A percentile compares a stretch with the other conserved stretches of the same genome.
phyloP scores from a whole-genome alignment of 1,140 invertebrate genomes.

The Aricia agestis region DNA sequence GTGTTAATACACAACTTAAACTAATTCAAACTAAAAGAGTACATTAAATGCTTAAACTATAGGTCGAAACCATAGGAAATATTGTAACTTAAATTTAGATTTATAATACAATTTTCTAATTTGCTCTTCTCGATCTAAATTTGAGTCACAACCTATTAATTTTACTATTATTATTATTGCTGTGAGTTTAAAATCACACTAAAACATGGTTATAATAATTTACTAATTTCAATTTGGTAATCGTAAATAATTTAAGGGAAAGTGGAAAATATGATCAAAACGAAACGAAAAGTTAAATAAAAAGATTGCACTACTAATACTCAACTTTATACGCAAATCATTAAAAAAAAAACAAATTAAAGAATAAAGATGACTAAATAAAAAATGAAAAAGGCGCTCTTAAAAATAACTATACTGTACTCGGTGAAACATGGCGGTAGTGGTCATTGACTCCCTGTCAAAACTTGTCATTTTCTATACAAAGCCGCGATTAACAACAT shows the following conservation, averaged over 20 bases:
- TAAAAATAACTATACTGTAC: neutral
- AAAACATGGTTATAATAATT: slow-evolving; percentile 10
- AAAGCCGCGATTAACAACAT: too few relatives aligned
- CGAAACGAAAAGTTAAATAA: slow-evolving; percentile 8
- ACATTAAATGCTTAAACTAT: slow-evolving; percentile 13
- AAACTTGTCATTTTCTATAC: too few relatives aligned
- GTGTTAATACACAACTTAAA: slow-evolving; percentile 15
- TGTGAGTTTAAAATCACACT: neutral
- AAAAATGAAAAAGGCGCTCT: neutral
- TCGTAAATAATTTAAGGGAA: neutral
- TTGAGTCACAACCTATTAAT: slow-evolving; percentile 9
- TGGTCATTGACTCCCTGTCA: too few relatives aligned
- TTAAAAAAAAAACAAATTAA: neutral
- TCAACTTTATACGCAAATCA: too few relatives aligned
- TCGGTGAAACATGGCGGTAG: too few relatives aligned
- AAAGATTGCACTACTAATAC: neutral
- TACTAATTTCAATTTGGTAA: slow-evolving; percentile 16
- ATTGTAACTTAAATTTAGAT: slow-evolving; percentile 5
- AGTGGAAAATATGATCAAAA: slow-evolving; percentile 22
- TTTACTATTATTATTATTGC: slow-evolving; percentile 12
- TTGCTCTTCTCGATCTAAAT: slow-evolving; percentile 1
- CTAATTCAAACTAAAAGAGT: slow-evolving; percentile 6
- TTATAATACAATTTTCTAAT: slow-evolving; percentile 5
- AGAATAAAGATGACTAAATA: neutral
- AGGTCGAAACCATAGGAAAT: neutral